Percentiles rank a stretch among this genome's conserved stretches.
phyloP scores from a whole-genome alignment of 2,888 invertebrate genomes.

The Diarsia rubi region DNA sequence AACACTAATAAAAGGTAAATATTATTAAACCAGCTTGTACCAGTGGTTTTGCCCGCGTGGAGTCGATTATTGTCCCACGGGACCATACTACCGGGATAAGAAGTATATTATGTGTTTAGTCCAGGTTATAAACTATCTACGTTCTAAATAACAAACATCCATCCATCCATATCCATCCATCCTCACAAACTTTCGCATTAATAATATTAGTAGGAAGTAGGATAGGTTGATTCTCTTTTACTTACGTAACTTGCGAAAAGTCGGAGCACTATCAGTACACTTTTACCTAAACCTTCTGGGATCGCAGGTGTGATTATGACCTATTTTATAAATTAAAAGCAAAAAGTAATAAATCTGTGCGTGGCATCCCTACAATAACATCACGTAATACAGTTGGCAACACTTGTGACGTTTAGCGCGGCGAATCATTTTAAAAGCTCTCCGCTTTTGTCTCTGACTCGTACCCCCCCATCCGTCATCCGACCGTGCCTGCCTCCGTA shows the following conservation, averaged over 20 bases:
- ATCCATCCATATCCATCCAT: no score
- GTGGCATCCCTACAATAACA: slow-evolving; percentile 45
- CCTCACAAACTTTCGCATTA: no score
- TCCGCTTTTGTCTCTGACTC: slow-evolving; percentile 48
- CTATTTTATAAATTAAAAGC: background rate
- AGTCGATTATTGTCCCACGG: no score
- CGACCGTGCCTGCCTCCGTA: background rate
- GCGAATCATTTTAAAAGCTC: slow-evolving; percentile 57
- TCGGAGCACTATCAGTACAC: background rate
- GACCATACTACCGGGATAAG: no score
- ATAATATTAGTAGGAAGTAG: no score
- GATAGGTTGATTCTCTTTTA: no score
- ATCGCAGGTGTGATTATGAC: background rate
- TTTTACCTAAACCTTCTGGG: background rate
- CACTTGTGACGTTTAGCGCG: slow-evolving; percentile 52
- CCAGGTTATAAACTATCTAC: no score
- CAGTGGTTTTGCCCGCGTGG: no score
- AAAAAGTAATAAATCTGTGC: background rate
- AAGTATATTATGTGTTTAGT: no score
- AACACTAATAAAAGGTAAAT: background rate
- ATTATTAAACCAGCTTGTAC: no score
- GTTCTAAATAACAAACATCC: no score
- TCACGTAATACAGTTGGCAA: slow-evolving; percentile 47
- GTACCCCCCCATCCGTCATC: background rate
- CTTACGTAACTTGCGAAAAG: background rate